Base-by-base conservation (phyloP, 1,140 invertebrate species). In the Zophobas atratus region DNA sequence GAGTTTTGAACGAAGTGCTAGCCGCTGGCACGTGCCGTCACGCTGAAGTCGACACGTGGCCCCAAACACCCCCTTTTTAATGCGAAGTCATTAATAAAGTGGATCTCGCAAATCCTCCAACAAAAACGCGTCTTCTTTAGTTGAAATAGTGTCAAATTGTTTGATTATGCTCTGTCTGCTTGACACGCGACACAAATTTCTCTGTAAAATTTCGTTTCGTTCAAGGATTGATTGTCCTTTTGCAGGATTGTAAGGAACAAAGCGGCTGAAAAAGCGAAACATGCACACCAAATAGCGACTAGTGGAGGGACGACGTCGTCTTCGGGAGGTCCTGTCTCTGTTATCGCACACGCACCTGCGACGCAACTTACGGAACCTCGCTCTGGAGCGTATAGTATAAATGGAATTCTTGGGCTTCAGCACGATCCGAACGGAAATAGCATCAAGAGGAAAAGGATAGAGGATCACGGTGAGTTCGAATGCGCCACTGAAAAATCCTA, bases 201-300 rank as follows among this genome's bases (percentile, higher is more conserved):
- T 20, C 20, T 20, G 20, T 20, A 20, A 20, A 20, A 20, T 20
- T 49, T 72, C 43, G 70, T 72, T 35, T 34, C 46, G n/a, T 6
- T 6, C 46, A 49, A 6, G n/a, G 6, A 49, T 6, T n/a, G 46
- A 49, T 49, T 49, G 6, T 49, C n/a, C 46, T 49, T 49, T 87
- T 86, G 2, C 88, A 98, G 96, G 89, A 98, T 98, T 88, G 97
- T 98, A 55, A 90, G 97, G 75, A 98, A 98, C 88, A 98, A 98
- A 85, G 97, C 97, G 6, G 97, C 96, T 1, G 97, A 98, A 88
- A 98, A 97, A 85, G 96, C 96, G 82, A 98, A 98, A 86, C 94
- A 96, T 84, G 94, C 94, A 36, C 94, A 95, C 87, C 93, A 95
- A 82, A 92, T 91, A 89, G 87, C 93, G 88, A 88, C 91, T 80